A percentile compares a stretch with the other conserved stretches of the same genome.
Evolutionary conservation across 2,888 invertebrate species (phyloP).

Genomic region (Lochmaea capreae): DNA sequence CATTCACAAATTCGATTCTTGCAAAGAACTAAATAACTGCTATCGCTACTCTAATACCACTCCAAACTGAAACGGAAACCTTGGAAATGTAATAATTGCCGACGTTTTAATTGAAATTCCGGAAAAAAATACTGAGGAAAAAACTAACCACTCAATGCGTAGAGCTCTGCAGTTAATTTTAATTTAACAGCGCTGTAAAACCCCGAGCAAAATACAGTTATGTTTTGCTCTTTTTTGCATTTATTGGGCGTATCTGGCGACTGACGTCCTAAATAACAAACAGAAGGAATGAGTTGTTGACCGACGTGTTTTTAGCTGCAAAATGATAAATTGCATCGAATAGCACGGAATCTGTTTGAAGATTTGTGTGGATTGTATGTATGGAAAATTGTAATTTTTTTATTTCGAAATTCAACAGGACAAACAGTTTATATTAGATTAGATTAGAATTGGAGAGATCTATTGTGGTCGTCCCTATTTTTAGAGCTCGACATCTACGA

Average conservation of each 20-base stretch:
- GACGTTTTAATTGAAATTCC: constrained; percentile 29
- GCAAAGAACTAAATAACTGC: too few relatives aligned
- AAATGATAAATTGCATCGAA: neutral
- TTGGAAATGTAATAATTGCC: constrained; percentile 23
- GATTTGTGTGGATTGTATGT: too few relatives aligned
- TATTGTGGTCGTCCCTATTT: too few relatives aligned
- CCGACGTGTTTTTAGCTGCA: neutral
- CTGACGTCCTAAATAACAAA: constrained; percentile 9
- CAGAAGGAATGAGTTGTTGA: constrained; percentile 5
- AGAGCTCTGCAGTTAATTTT: constrained; percentile 28
- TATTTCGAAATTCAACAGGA: too few relatives aligned
- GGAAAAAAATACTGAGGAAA: neutral
- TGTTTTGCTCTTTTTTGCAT: constrained; percentile 7
- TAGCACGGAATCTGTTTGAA: too few relatives aligned
- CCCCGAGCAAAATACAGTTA: constrained; percentile 21
- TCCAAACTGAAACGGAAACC: constrained; percentile 13
- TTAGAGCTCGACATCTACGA: too few relatives aligned
- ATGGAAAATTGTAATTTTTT: too few relatives aligned
- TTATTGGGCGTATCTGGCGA: constrained; percentile 1
- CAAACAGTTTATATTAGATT: too few relatives aligned
- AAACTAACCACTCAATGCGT: constrained; percentile 20
- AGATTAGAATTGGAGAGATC: too few relatives aligned
- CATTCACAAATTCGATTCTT: too few relatives aligned
- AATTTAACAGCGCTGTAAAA: constrained; percentile 28
- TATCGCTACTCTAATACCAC: neutral